phyloP scores from a whole-genome alignment of 2,797 vertebrate species.

The Synanceia verrucosa region DNA sequence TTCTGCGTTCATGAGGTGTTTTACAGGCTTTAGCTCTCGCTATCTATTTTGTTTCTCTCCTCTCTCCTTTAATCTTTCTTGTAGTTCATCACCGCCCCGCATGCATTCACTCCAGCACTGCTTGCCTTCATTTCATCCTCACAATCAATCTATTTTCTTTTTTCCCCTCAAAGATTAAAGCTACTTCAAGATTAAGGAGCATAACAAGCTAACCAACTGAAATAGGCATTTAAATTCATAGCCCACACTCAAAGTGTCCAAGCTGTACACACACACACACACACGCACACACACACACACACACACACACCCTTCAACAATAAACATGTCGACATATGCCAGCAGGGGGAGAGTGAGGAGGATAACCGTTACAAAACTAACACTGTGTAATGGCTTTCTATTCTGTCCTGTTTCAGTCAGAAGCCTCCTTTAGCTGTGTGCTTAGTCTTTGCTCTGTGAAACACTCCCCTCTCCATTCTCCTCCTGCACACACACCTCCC shows the following conservation, averaged over 20 bases:
- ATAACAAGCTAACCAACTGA: slow-evolving; percentile 40
- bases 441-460: slow-evolving; percentile 57
- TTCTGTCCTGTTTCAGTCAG: slow-evolving; percentile 67
- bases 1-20: slow-evolving; percentile 74
- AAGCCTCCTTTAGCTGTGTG: slow-evolving; percentile 64
- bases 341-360: slow-evolving; percentile 49
- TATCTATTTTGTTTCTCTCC: not conserved
- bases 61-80: slow-evolving; percentile 8
- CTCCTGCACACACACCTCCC: not conserved
- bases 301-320: slow-evolving; percentile 30
- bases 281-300: slow-evolving; percentile 20
- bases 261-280: slow-evolving; percentile 13
- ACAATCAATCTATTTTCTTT: slow-evolving; percentile 26
- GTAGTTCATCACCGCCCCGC: not conserved
- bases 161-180: slow-evolving; percentile 31
- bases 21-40: slow-evolving; percentile 63
- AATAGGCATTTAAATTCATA: slow-evolving; percentile 49
- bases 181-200: slow-evolving; percentile 47
- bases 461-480: slow-evolving; percentile 48
- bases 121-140: slow-evolving; percentile 15
- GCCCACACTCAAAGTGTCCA: slow-evolving; percentile 15
- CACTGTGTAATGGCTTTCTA: slow-evolving; percentile 71
- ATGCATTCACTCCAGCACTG: slow-evolving; percentile 28
- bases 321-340: slow-evolving; percentile 60
- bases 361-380: slow-evolving; percentile 78